Percentiles rank a stretch among this genome's conserved stretches.
Evolutionary conservation across 2,888 invertebrate genomes (phyloP).

Genomic region (Andrena haemorrhoa): DNA sequence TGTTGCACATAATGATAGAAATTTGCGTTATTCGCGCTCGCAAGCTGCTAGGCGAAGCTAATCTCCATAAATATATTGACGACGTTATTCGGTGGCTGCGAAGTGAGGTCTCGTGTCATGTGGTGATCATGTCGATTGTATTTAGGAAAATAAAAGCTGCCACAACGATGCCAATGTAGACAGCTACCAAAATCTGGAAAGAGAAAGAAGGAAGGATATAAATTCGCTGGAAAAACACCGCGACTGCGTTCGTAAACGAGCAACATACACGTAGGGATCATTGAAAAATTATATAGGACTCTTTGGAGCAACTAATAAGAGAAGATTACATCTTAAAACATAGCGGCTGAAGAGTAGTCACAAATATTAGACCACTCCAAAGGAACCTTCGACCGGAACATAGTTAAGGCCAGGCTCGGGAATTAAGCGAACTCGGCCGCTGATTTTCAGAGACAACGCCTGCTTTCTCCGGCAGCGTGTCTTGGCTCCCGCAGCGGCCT

Average conservation of each 20-base stretch:
- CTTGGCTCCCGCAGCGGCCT: too few relatives aligned
- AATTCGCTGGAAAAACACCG: constrained; percentile 8
- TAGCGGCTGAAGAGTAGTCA: too few relatives aligned
- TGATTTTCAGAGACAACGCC: too few relatives aligned
- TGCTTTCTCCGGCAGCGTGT: too few relatives aligned
- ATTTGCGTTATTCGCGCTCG: constrained; percentile 48
- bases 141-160: constrained; percentile 60
- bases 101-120: constrained; percentile 72
- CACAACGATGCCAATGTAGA: constrained; percentile 57
- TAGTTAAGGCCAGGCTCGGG: too few relatives aligned
- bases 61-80: constrained; percentile 44
- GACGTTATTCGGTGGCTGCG: constrained; percentile 53
- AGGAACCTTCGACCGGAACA: too few relatives aligned
- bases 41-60: constrained; percentile 23
- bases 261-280: constrained; percentile 10
- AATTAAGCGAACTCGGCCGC: too few relatives aligned
- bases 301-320: constrained; percentile 1
- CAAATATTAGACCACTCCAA: too few relatives aligned
- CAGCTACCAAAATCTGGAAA: constrained; percentile 72
- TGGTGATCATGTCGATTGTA: constrained; percentile 71
- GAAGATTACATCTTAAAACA: too few relatives aligned
- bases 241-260: constrained; percentile 18
- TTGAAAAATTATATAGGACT: constrained; percentile 11
- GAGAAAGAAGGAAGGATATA: constrained; percentile 34
- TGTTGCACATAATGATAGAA: constrained; percentile 40